A percentile compares a stretch with the other conserved stretches of the same genome.
phyloP scores from a whole-genome alignment of 1,140 invertebrate genomes.

The Pectinophora gossypiella region DNA sequence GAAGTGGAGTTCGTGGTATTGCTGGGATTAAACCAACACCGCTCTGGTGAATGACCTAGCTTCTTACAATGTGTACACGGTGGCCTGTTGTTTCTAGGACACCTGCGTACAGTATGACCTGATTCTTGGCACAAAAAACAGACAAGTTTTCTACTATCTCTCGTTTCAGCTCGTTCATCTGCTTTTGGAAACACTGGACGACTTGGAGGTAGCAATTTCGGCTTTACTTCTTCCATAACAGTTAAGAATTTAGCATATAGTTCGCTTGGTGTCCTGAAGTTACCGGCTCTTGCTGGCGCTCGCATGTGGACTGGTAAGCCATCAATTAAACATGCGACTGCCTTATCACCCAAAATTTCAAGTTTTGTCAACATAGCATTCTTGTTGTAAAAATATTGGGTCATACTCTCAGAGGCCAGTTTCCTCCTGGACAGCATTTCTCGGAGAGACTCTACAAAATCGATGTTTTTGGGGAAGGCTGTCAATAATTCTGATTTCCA shows the following conservation, averaged over 20 bases:
- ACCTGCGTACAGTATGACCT: not conserved
- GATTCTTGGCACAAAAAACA: not conserved
- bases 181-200: not conserved
- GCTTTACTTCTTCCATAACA: not conserved
- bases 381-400: conserved; percentile 10
- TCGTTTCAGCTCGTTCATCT: not conserved
- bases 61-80: not conserved
- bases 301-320: conserved; percentile 10
- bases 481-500: conserved; percentile 9
- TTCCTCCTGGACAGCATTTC: conserved; percentile 10
- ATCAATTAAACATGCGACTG: conserved; percentile 10
- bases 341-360: conserved; percentile 6
- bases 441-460: conserved; percentile 8
- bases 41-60: not conserved
- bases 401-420: conserved; percentile 2
- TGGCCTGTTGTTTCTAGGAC: not conserved
- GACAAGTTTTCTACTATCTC: not conserved
- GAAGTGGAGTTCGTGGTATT: no score
- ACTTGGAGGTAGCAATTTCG: not conserved
- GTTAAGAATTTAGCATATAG: not conserved
- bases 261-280: conserved; percentile 5
- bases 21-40: not conserved
- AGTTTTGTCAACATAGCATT: conserved; percentile 1
- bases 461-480: conserved; percentile 10
- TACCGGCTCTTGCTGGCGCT: conserved; percentile 10